Percentiles rank a stretch among this genome's conserved stretches.
These are phyloP conservation scores for Chaenodraco wilsoni DNA, from an alignment of 2,797 vertebrate genomes.

Conservation along the genomic window DNA sequence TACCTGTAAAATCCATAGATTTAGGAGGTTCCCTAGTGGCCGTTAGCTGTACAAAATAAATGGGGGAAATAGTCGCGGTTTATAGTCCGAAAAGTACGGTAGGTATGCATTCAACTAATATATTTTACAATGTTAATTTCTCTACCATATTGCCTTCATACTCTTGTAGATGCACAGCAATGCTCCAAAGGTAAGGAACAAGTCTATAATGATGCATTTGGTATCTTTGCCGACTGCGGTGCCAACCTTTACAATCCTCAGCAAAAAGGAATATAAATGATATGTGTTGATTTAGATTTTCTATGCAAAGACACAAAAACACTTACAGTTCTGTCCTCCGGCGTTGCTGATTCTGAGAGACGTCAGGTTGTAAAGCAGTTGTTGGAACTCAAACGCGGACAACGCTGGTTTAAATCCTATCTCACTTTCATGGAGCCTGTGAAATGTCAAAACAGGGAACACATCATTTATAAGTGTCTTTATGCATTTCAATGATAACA, in stretches of 20 bases:
- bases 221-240: not conserved
- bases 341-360: slow-evolving; percentile 81
- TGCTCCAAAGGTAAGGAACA: not conserved
- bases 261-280: not conserved
- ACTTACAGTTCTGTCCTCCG: slow-evolving; percentile 80
- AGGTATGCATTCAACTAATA: not conserved
- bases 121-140: not conserved
- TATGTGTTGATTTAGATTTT: not conserved
- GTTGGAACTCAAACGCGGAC: slow-evolving; percentile 86
- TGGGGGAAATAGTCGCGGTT: no score
- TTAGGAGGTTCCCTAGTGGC: no score
- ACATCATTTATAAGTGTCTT: slow-evolving; percentile 19
- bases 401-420: slow-evolving; percentile 67
- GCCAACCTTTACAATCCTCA: not conserved
- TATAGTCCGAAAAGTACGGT: no score
- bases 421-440: slow-evolving; percentile 87
- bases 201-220: not conserved
- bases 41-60: no score
- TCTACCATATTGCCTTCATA: not conserved
- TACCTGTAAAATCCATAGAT: no score
- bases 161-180: not conserved
- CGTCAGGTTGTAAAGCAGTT: slow-evolving; percentile 88
- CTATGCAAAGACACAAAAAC: slow-evolving; percentile 17
- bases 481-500: not conserved
- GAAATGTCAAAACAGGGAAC: slow-evolving; percentile 34